Evolutionary conservation across 35 echinoderm and acorn worm species (phyloP), one percentile per base, ranked within the genome.

Genomic region (Heliocidaris erythrogramma): DNA sequence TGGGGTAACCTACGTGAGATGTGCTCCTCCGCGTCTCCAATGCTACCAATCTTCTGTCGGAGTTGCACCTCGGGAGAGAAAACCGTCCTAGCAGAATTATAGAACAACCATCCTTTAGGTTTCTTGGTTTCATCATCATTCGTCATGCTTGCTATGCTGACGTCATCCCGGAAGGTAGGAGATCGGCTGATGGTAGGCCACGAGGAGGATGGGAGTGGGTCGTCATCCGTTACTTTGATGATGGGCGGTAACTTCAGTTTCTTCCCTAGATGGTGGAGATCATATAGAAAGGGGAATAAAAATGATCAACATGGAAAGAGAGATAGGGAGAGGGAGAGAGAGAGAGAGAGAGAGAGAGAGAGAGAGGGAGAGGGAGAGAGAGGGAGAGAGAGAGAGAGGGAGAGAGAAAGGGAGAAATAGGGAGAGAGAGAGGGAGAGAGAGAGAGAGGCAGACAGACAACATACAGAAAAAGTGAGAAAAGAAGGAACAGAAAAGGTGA

Each of bases 1-100:
- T 27, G 1, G 18, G 65, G 27, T 17, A 24, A 89, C 91, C 48
- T 48, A 92, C 91, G 49, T 92, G 91, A 92, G 14, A 92, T 92
- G 5, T 49, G 91, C 18, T 92, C 91, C 47, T 92, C 91, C 2
- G 91, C 91, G 29, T 92, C 49, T 59, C 47, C 31, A 59, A 92
- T 59, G 29, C 18, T 0, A 30, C 29, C 47, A 31, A 48, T 18
- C 87, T 89, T 89, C 87, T 32, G 87, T 27, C 27, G 59, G 48
- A 48, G 47, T 30, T 18, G 91, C 5, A 92, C 47, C 27, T 92
- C 48, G 14, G 91, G 59, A 5, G 48, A 2, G 91, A 92, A 92
- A 27, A 92, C 91, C 9, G 47, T 92, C n/a, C 30, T 49, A 12
- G 91, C 91, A 5, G 91, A 49, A 13, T 56, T 59, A 49, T 49